Percentiles rank a stretch among this genome's conserved stretches.
These are phyloP conservation scores for Petrocephalus microphthalmus DNA, from an alignment of 2,113 vertebrate genomes.

Conservation along the genomic window DNA sequence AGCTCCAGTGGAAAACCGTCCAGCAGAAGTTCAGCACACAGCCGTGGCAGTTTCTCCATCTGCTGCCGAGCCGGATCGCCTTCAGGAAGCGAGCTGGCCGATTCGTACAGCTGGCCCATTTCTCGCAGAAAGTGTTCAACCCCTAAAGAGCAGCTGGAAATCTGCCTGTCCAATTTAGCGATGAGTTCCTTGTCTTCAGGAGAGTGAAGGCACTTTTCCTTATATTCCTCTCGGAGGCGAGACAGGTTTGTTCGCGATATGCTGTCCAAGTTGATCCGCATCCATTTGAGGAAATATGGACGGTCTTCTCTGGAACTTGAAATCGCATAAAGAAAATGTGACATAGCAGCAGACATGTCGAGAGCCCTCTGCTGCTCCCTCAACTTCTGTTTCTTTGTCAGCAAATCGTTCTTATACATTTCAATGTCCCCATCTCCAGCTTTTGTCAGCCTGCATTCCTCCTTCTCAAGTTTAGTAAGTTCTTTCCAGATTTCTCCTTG, in stretches of 20 bases:
- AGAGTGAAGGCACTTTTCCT: not conserved
- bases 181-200: conserved; percentile 4
- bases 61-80: not conserved
- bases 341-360: conserved; percentile 10
- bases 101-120: conserved; percentile 72
- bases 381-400: conserved; percentile 15
- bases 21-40: conserved; percentile 46
- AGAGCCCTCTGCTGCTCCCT: conserved; percentile 23
- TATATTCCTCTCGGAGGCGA: conserved; percentile 22
- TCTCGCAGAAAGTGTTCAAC: conserved; percentile 70
- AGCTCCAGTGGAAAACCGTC: conserved; percentile 47
- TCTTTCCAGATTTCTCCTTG: conserved; percentile 38
- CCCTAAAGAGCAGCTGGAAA: conserved; percentile 59
- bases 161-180: conserved; percentile 30
- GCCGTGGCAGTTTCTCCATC: conserved; percentile 40
- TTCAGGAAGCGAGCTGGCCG: conserved; percentile 42
- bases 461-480: conserved; percentile 39
- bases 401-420: conserved; percentile 27
- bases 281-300: conserved; percentile 41
- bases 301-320: conserved; percentile 16
- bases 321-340: conserved; percentile 19
- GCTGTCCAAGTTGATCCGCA: conserved; percentile 38
- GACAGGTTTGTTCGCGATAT: conserved; percentile 25
- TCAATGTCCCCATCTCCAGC: conserved; percentile 19
- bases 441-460: conserved; percentile 34